Evolutionary conservation across 1,140 invertebrate genomes (phyloP), one percentile per base, ranked within the genome.

Genomic region (Pseudobourletiella spinata): DNA sequence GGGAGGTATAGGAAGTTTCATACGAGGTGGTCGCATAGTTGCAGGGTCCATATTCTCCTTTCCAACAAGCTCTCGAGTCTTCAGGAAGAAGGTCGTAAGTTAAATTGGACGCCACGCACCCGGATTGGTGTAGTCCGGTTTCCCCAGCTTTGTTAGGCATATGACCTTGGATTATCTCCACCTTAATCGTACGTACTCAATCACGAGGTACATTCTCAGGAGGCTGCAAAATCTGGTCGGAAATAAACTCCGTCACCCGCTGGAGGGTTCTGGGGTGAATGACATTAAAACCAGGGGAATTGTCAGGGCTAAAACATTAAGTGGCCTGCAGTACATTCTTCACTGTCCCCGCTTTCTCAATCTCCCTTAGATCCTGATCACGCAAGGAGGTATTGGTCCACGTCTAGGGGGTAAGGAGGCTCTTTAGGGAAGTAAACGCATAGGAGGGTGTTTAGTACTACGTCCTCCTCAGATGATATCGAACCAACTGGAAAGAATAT

Each of bases 201-300:
- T n/a, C n/a, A n/a, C n/a, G n/a, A n/a, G n/a, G 58, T 61, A 67
- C 2, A 58, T 51, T 14, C 39, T 26, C 3, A 52, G 50, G 2
- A 67, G 2, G 1, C 8, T 6, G 15, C 8, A 14, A 2, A n/a
- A 67, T 35, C 26, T 51, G 43, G 18, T 18, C 4, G 20, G 25
- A 4, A 22, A 61, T 29, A 6, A 11, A 11, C 22, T 64, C 32
- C 20, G 3, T 1, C 1, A 11, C 57, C 25, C 54, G 3, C n/a
- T 48, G 18, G 18, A 67, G 29, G n/a, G 64, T 39, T 3, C 25
- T 55, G 16, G 65, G 65, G 42, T 65, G 56, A 4, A 67, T 55
- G n/a, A 26, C 61, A 44, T 67, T 61, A 24, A 30, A 4, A 1
- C 65, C 65, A 1, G 52, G 50, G 15, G 65, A 46, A 30, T 57